phyloP scores from a whole-genome alignment of 2,797 vertebrate genomes.

The Artibeus lituratus region DNA sequence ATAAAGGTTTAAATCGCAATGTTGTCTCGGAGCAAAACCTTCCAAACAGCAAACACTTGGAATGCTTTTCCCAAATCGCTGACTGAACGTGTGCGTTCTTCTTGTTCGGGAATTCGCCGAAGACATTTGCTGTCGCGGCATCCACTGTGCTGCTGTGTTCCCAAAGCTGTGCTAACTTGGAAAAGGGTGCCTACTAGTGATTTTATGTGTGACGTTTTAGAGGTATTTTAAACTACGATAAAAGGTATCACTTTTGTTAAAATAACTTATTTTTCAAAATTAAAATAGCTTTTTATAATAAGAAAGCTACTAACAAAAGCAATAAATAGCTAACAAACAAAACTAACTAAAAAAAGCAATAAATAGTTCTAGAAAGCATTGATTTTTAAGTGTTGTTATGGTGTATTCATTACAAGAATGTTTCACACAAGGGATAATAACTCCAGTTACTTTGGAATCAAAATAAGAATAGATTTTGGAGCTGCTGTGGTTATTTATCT shows the following conservation, averaged over 20 bases:
- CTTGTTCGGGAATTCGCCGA: neutral
- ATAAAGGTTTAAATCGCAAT: conserved; percentile 22
- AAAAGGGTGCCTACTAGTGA: neutral
- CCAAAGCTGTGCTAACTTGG: neutral
- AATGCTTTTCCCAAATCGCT: neutral
- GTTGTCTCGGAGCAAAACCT: neutral
- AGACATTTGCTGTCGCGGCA: neutral
- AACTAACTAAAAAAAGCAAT: neutral
- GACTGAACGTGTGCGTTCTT: neutral
- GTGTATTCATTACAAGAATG: neutral
- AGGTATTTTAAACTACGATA: neutral
- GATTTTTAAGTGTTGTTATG: neutral
- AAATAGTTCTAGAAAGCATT: neutral
- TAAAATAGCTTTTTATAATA: neutral
- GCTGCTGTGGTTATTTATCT: neutral
- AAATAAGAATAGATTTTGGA: neutral
- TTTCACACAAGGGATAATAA: neutral
- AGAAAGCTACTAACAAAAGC: neutral
- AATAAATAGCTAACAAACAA: too few relatives aligned
- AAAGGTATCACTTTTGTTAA: neutral
- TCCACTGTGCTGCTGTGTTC: neutral
- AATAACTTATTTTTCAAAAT: neutral
- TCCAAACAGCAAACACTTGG: neutral
- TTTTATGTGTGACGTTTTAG: neutral
- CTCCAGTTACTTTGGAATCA: neutral